Conservation (phyloP, 2,113 vertebrate genomes). For the Phainopepla nitens region DNA sequence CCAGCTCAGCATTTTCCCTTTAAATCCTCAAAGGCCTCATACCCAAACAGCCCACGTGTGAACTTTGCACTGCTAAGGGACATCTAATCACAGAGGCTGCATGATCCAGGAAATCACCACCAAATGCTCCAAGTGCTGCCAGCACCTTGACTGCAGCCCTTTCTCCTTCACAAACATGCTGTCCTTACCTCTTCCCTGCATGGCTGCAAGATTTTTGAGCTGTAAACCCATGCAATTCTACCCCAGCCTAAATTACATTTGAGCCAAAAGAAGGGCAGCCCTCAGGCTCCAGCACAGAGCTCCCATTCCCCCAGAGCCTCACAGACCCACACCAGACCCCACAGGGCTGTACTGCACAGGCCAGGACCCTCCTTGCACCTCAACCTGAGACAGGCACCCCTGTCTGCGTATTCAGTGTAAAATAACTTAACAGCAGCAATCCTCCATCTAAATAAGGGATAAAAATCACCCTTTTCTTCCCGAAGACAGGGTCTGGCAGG, state of each 20-base stretch:
- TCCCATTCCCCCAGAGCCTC: background rate
- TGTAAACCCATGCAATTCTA: background rate
- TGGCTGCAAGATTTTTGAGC: background rate
- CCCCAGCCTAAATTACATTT: background rate
- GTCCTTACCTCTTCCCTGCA: background rate
- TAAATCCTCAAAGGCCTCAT: background rate
- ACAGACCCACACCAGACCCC: background rate
- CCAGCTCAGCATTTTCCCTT: background rate
- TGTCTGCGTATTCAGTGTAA: background rate
- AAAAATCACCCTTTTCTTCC: background rate
- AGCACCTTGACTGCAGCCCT: background rate
- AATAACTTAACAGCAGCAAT: background rate
- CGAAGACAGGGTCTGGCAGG: background rate
- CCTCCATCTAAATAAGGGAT: background rate
- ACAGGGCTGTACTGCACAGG: background rate
- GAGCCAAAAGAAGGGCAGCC: background rate
- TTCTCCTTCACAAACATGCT: background rate
- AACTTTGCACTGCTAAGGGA: background rate
- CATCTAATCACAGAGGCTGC: background rate
- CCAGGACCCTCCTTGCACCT: background rate
- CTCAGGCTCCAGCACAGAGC: background rate
- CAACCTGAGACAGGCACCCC: background rate
- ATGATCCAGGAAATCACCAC: background rate
- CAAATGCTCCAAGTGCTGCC: background rate
- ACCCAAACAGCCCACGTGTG: background rate